Conservation (phyloP, 1,140 invertebrate genomes). For the Ceratosolen solmsi region DNA sequence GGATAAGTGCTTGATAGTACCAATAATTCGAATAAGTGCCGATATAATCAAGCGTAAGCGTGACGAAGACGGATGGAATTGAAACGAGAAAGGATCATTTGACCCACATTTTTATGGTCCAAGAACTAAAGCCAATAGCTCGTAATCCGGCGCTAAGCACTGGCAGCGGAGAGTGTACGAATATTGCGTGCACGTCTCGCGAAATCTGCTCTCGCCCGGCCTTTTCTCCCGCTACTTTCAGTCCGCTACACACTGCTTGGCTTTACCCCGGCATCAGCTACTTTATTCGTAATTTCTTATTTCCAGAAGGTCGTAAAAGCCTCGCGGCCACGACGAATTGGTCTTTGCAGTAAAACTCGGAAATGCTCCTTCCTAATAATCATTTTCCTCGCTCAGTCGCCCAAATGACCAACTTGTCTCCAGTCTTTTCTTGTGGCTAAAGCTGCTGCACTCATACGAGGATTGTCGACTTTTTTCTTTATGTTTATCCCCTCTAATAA, state of each 20-base stretch:
- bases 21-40: too few species aligned
- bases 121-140: too few species aligned
- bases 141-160: too few species aligned
- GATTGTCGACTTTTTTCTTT: constrained; percentile 25
- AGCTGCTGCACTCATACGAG: neutral
- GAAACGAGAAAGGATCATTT: neutral
- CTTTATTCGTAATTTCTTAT: constrained; percentile 48
- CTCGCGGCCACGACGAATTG: constrained; percentile 54
- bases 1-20: too few species aligned
- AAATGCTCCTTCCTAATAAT: constrained; percentile 41
- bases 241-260: too few species aligned
- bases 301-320: constrained; percentile 58
- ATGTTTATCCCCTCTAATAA: neutral
- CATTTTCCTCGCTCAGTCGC: neutral
- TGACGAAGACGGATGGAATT: neutral
- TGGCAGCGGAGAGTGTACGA: neutral
- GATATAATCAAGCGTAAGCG: too few species aligned
- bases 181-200: neutral
- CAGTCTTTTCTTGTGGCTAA: neutral
- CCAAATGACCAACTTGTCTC: neutral
- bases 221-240: constrained; percentile 1
- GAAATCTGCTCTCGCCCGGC: neutral
- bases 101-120: neutral
- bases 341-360: constrained; percentile 56
- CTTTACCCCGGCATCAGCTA: neutral